Percentiles rank a stretch among this genome's conserved stretches.
Evolutionary conservation across 2,113 vertebrate species (phyloP).

Genomic region (Hippocampus comes): DNA sequence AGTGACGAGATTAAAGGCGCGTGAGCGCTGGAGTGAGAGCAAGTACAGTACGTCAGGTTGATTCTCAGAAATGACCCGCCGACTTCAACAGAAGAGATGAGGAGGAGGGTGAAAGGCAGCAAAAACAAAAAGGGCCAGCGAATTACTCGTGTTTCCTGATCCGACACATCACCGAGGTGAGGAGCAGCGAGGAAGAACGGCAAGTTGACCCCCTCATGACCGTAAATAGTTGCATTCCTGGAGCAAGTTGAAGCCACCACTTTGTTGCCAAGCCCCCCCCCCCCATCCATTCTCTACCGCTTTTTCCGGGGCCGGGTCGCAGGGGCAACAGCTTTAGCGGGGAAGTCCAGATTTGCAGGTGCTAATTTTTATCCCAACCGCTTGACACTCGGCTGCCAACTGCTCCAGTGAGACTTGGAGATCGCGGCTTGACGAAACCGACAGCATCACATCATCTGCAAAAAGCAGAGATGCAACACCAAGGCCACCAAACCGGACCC

Average conservation of each 20-base stretch:
- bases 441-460: no score
- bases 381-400: no score
- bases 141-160: constrained; percentile 8
- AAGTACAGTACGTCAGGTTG: constrained; percentile 6
- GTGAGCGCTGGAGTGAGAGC: background rate
- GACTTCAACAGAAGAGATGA: constrained; percentile 16
- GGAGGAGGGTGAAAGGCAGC: background rate
- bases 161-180: background rate
- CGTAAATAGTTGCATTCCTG: constrained; percentile 31
- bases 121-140: constrained; percentile 2
- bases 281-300: no score
- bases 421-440: no score
- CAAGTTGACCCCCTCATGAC: constrained; percentile 19
- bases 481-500: no score
- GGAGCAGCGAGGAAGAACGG: background rate
- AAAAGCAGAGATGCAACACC: no score
- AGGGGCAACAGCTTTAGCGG: no score
- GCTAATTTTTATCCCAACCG: no score
- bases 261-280: constrained; percentile 30
- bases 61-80: constrained; percentile 34
- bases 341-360: no score
- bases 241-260: constrained; percentile 9
- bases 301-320: no score
- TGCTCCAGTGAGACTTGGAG: no score
- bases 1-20: background rate